These are phyloP conservation scores for Drosophila busckii DNA, from an alignment of 1,140 invertebrate species.

Conservation along the genomic window DNA sequence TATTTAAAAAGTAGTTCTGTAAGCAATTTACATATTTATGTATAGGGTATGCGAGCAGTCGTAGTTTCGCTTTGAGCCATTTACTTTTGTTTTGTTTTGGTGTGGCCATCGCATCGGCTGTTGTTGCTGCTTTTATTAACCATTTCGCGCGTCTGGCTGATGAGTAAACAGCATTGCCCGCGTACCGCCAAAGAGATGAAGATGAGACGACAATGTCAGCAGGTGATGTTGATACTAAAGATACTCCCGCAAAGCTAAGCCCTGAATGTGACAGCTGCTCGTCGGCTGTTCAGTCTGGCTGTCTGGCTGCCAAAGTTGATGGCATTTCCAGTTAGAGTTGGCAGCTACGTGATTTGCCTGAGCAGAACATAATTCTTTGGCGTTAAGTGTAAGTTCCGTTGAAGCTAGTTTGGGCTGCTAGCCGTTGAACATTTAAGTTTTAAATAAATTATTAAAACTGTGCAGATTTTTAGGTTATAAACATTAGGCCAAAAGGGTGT, in stretches of 20 bases:
- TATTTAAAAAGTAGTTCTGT: background rate
- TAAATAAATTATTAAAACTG: too few relatives aligned
- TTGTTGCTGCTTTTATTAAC: conserved; percentile 52
- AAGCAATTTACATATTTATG: background rate
- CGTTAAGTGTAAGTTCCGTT: conserved; percentile 49
- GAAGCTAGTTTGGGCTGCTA: conserved; percentile 16
- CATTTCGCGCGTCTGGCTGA: conserved; percentile 43
- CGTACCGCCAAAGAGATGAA: conserved; percentile 58
- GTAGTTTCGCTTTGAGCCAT: background rate
- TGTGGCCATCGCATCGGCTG: conserved; percentile 40
- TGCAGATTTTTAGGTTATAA: too few relatives aligned
- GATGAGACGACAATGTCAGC: conserved; percentile 62
- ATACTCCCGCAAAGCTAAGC: conserved; percentile 34
- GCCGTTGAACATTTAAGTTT: conserved; percentile 50
- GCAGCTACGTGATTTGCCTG: conserved; percentile 58
- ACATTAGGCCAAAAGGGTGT: too few relatives aligned
- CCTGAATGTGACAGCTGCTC: conserved; percentile 16
- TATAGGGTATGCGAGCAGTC: conserved; percentile 1
- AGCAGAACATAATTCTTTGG: conserved; percentile 42
- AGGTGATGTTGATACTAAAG: conserved; percentile 49
- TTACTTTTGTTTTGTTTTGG: conserved; percentile 26
- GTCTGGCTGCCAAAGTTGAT: conserved; percentile 18
- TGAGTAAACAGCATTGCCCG: conserved; percentile 67
- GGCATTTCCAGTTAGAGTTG: conserved; percentile 24
- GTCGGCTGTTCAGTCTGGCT: conserved; percentile 22